Conservation (phyloP, 1,140 invertebrate species). For the Cyphomyrmex costatus region DNA sequence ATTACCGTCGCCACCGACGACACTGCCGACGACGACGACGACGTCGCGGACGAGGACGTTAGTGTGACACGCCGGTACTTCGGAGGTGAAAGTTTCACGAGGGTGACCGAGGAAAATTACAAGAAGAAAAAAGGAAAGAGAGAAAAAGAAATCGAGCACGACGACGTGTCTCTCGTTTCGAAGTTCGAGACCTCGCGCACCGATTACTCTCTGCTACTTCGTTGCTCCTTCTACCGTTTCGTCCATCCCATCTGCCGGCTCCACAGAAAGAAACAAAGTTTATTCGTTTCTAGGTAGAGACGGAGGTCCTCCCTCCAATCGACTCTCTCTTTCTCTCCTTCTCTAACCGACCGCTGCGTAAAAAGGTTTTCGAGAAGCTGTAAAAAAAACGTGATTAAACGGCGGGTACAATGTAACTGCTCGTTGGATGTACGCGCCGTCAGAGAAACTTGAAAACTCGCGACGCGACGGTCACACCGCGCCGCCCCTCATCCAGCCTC, state of each 20-base stretch:
- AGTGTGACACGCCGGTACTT: conserved; percentile 37
- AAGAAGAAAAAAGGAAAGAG: conserved; percentile 18
- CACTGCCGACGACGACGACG: not conserved
- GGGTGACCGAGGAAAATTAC: conserved; percentile 66
- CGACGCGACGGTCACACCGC: conserved; percentile 33
- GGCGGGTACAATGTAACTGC: conserved; percentile 67
- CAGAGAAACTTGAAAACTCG: conserved; percentile 65
- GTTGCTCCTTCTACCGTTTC: conserved; percentile 25
- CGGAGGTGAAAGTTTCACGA: conserved; percentile 67
- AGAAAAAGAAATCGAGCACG: conserved; percentile 14
- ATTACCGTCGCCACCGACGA: conserved; percentile 40
- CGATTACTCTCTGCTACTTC: conserved; percentile 65
- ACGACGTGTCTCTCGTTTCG: conserved; percentile 67
- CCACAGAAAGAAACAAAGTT: conserved; percentile 66
- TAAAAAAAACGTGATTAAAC: conserved; percentile 74
- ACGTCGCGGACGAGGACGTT: conserved; percentile 19
- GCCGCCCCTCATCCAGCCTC: conserved; percentile 31
- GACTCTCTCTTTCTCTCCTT: not conserved
- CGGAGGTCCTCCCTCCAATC: not conserved
- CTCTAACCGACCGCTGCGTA: conserved; percentile 38
- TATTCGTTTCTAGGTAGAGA: conserved; percentile 52
- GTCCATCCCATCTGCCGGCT: conserved; percentile 18
- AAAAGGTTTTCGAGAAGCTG: conserved; percentile 69
- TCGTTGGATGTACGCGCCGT: conserved; percentile 50
- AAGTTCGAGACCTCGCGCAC: conserved; percentile 59